These are phyloP conservation scores for Leptinotarsa peninsularis DNA, from an alignment of 2,888 invertebrate species.

Conservation along the genomic window DNA sequence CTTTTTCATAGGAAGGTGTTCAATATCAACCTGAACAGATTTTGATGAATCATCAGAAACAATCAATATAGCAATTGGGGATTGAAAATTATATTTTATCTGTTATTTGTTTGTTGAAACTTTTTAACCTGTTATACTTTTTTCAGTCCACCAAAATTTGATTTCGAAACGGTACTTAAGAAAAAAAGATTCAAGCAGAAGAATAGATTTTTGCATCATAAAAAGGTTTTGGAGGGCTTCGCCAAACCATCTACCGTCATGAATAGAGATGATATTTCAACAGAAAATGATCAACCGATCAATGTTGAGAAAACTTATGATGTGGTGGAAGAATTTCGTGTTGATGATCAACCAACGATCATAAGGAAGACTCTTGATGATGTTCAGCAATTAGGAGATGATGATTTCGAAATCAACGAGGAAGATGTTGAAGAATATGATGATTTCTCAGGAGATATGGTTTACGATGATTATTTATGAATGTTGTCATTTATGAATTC, in stretches of 20 bases:
- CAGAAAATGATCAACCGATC: constrained; percentile 24
- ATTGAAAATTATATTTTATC: no score
- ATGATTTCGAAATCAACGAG: constrained; percentile 43
- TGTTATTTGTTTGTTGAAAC: no score
- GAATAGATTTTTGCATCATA: constrained; percentile 57
- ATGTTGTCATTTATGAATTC: no score
- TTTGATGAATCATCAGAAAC: no score
- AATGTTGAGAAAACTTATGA: constrained; percentile 23
- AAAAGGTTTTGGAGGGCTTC: constrained; percentile 58
- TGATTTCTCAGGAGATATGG: constrained; percentile 57
- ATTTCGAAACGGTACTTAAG: constrained; percentile 71
- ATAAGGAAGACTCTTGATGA: no score
- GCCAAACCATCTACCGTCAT: constrained; percentile 46
- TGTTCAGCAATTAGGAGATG: constrained; percentile 29
- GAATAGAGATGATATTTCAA: constrained; percentile 23
- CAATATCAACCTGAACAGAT: no score
- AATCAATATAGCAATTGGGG: not conserved
- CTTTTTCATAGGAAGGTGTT: no score
- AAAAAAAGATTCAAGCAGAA: constrained; percentile 70
- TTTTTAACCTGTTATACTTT: not conserved
- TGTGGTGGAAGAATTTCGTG: constrained; percentile 51
- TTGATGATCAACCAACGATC: no score
- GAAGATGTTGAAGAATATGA: constrained; percentile 51
- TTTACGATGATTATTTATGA: constrained; percentile 60
- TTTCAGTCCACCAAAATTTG: constrained; percentile 72